Percentiles rank a stretch among this genome's conserved stretches.
These are phyloP conservation scores for Bhutanitis thaidina DNA, from an alignment of 2,888 invertebrate genomes.

Conservation along the genomic window DNA sequence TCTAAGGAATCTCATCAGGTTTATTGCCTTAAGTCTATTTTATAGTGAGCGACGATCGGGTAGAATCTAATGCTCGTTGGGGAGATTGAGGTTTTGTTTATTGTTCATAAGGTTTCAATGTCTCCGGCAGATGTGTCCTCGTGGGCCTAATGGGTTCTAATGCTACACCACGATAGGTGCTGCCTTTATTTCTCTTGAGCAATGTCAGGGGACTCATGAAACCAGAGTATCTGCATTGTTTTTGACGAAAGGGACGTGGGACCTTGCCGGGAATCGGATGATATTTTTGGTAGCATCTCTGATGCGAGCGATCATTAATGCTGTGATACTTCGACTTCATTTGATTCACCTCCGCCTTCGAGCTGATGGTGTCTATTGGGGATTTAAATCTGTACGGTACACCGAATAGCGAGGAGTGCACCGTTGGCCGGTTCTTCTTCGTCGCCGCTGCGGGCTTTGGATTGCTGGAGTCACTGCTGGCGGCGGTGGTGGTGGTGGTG, in stretches of 20 bases:
- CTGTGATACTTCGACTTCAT: background rate
- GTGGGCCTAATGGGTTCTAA: background rate
- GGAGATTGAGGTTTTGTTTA: background rate
- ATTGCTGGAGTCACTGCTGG: constrained; percentile 5
- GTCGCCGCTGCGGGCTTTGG: background rate
- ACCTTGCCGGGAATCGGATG: background rate
- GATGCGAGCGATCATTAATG: background rate
- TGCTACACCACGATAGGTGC: background rate
- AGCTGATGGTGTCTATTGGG: background rate
- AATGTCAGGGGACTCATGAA: constrained; percentile 10
- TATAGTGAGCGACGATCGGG: too few species aligned
- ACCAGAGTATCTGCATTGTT: constrained; percentile 14
- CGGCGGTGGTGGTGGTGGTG: constrained; percentile 23
- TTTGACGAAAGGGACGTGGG: background rate
- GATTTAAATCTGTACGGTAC: constrained; percentile 3
- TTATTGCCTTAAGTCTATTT: background rate
- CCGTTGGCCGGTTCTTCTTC: constrained; percentile 1
- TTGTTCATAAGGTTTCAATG: background rate
- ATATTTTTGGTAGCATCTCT: background rate
- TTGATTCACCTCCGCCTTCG: background rate
- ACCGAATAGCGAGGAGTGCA: constrained; percentile 10
- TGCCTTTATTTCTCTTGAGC: background rate
- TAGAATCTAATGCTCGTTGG: background rate
- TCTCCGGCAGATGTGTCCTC: background rate
- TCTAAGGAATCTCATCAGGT: background rate